Base-by-base conservation (phyloP, 30 jellyfish, hydroid and myxozoan species). In the Aurelia coerulea region DNA sequence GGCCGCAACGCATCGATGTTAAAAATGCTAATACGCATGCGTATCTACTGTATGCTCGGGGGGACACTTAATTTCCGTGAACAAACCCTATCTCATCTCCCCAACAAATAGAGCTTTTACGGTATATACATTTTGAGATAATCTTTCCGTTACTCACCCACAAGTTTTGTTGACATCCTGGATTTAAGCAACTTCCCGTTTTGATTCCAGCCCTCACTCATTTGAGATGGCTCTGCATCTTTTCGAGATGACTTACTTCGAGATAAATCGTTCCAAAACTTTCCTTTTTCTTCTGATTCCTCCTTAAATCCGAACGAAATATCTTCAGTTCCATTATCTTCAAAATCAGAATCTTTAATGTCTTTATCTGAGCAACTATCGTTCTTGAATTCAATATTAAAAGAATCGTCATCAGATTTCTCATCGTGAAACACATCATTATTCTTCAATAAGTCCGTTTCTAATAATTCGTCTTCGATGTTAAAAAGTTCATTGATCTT, bases 351-450 rank as follows among this genome's bases (percentile, higher is more conserved):
- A 6, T 76, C 90, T 17, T 50, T 46, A 53, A 39, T 66, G 5
- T 79, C 96, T 18, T 66, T 50, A 10, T 70, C 85, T 52, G 78
- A 60, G 65, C 82, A 18, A 46, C 80, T 69, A n/a, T 74, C 81
- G 65, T 42, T 73, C 39, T 83, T 76, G 54, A 90, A 90, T 58
- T 81, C 97, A 78, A 90, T 80, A 46, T 46, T 46, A 6, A 46
- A 91, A 42, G 96, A 84, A 14, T 84, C 98, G 5, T 85, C 98
- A 46, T 74, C 42, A 3, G 91, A 62, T 11, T 42, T 80, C 23
- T 88, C 97, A 12, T 78, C 90, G 10, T 53, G 49, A 82, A 92
- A 92, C 10, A 92, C 98, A 66, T 92, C 97, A 81, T 92, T 87
- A 53, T 92, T 68, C 50, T 80, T 65, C 37, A 63, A 4, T 62